These are phyloP conservation scores for Antheraea pernyi DNA, from an alignment of 1,140 invertebrate genomes.

Conservation along the genomic window DNA sequence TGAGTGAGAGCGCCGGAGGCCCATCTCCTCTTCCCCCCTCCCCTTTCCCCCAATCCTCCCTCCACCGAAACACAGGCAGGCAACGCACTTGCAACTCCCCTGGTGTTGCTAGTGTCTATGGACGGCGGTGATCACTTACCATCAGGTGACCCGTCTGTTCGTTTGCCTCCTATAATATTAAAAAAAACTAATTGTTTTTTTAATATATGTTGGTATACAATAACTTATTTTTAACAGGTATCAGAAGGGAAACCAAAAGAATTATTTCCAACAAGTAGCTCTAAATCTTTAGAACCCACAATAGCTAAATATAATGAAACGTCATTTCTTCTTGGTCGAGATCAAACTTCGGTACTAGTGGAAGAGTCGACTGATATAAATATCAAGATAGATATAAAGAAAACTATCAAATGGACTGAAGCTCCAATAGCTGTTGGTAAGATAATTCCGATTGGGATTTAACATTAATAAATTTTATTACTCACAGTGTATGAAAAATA, in stretches of 20 bases:
- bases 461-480: neutral
- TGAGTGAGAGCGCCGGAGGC: no score
- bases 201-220: no score
- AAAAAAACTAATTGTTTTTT: no score
- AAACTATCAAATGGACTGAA: conserved; percentile 89
- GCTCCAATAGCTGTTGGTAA: conserved; percentile 86
- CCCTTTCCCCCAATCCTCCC: no score
- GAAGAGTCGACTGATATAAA: conserved; percentile 84
- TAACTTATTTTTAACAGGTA: conserved; percentile 31
- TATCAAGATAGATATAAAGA: conserved; percentile 70
- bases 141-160: no score
- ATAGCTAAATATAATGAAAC: conserved; percentile 86
- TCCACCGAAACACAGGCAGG: no score
- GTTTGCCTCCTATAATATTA: no score
- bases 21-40: no score
- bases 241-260: conserved; percentile 85
- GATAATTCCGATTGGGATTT: neutral
- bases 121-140: no score
- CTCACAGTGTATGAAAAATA: no score
- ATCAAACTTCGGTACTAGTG: conserved; percentile 91
- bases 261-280: conserved; percentile 91
- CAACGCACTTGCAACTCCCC: no score
- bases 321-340: conserved; percentile 88
- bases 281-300: conserved; percentile 88
- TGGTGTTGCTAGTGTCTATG: no score